Evolutionary conservation across 2,113 vertebrate genomes (phyloP), one percentile per base, ranked within the genome.

Genomic region (Grantiella picta): DNA sequence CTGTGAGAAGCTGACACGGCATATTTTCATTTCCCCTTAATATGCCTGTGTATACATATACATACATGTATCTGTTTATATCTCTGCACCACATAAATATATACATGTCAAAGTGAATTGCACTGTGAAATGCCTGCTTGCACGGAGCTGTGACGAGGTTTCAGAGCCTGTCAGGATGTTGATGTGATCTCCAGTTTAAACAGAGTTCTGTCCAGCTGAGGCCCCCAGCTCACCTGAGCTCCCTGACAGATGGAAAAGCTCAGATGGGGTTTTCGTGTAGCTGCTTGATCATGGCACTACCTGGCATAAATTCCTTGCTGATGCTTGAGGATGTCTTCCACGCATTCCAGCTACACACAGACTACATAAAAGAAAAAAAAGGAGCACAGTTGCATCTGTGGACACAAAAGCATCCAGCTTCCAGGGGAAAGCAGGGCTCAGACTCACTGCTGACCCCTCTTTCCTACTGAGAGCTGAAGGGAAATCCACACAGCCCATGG

Each of bases 131-230:
- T 29, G 38, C 18, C 45, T 54, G 86, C 63, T 50, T 35, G 38
- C 63, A 61, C 0, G 0, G 47, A 40, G 65, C 47, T 0, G 0
- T 50, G 68, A 78, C 15, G 20, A 57, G n/a, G 9, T 47, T 82
- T 42, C 81, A 86, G 72, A 82, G 63, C 47, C 78, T 73, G 38
- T 15, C 54, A 94, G 50, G n/a, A 7, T 53, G 59, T 31, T 71
- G 53, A 24, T 65, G n/a, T 49, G 36, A 38, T 35, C 69, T 64
- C 28, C 63, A 54, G 44, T 31, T 84, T 19, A 40, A 59, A 75
- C 22, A 42, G 11, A 52, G 5, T 24, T 45, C 27, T 15, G 50
- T 50, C 54, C 65, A 76, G 23, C 52, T 64, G 50, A 61, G n/a
- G 8, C 5, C 35, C 22, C 13, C 36, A 31, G 18, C 61, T 70